These are phyloP conservation scores for Gastrophryne carolinensis DNA, from an alignment of 2,797 vertebrate species.

Conservation along the genomic window DNA sequence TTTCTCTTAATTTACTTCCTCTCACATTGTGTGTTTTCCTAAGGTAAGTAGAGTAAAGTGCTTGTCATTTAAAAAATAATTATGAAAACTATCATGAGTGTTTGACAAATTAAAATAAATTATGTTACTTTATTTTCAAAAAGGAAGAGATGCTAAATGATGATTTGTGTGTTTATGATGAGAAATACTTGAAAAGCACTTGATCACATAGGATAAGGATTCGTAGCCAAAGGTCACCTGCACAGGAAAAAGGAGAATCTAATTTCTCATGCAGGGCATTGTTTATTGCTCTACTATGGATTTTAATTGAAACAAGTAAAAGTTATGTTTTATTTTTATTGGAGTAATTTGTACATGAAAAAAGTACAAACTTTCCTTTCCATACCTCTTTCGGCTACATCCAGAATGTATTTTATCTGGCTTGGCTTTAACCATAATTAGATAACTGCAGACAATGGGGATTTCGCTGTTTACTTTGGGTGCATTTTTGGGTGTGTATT, in stretches of 20 bases:
- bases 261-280: too few relatives aligned
- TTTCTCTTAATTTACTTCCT: neutral
- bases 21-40: neutral
- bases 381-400: slow-evolving; percentile 24
- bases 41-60: slow-evolving; percentile 16
- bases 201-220: slow-evolving; percentile 31
- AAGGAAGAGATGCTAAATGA: slow-evolving; percentile 16
- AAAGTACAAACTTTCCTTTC: slow-evolving; percentile 9
- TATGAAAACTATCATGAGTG: slow-evolving; percentile 8
- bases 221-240: too few relatives aligned
- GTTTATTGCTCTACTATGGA: too few relatives aligned
- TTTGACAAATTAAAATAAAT: slow-evolving; percentile 26
- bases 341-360: slow-evolving; percentile 26
- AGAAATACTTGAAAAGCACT: slow-evolving; percentile 7
- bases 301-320: too few relatives aligned
- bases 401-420: slow-evolving; percentile 46
- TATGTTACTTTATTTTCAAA: slow-evolving; percentile 23
- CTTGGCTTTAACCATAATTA: slow-evolving; percentile 28
- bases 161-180: slow-evolving; percentile 13
- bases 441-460: too few relatives aligned
- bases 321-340: too few relatives aligned
- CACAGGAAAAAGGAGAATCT: too few relatives aligned
- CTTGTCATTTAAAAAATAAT: slow-evolving; percentile 36
- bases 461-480: too few relatives aligned
- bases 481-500: too few relatives aligned